phyloP scores from a whole-genome alignment of 2,888 invertebrate genomes.

The Pachliopta kotzebuea region DNA sequence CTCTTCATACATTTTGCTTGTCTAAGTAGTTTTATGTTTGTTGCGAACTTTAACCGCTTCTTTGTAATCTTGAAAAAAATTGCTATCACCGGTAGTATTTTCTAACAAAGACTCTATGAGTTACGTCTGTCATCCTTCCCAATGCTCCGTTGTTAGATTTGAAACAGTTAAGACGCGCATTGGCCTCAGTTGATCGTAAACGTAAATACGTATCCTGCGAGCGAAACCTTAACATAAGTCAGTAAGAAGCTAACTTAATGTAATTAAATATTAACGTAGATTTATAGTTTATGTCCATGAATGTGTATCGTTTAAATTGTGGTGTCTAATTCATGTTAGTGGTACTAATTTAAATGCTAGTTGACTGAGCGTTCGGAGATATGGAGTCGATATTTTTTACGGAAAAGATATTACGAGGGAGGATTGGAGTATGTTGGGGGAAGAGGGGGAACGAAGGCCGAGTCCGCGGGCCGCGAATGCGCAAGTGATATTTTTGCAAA shows the following conservation, averaged over 20 bases:
- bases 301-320: constrained; percentile 78
- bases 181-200: constrained; percentile 32
- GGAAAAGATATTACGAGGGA: constrained; percentile 51
- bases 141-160: constrained; percentile 8
- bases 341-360: constrained; percentile 69
- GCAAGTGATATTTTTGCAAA: constrained; percentile 84
- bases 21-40: constrained; percentile 15
- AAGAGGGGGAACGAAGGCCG: constrained; percentile 33
- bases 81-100: background rate
- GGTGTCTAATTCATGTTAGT: constrained; percentile 79
- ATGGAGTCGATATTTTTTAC: constrained; percentile 73
- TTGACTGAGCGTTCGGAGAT: constrained; percentile 71
- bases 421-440: constrained; percentile 36
- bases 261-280: constrained; percentile 62
- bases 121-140: constrained; percentile 1
- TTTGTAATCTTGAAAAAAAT: background rate
- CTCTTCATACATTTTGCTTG: constrained; percentile 6
- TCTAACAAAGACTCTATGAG: background rate
- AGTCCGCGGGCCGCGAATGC: constrained; percentile 45
- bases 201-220: constrained; percentile 37
- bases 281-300: constrained; percentile 75
- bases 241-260: constrained; percentile 59
- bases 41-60: constrained; percentile 15
- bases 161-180: constrained; percentile 25
- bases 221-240: constrained; percentile 55